These are phyloP conservation scores for Ophioderma brevispina DNA, from an alignment of 35 echinoderm and acorn worm species.

Conservation along the genomic window DNA sequence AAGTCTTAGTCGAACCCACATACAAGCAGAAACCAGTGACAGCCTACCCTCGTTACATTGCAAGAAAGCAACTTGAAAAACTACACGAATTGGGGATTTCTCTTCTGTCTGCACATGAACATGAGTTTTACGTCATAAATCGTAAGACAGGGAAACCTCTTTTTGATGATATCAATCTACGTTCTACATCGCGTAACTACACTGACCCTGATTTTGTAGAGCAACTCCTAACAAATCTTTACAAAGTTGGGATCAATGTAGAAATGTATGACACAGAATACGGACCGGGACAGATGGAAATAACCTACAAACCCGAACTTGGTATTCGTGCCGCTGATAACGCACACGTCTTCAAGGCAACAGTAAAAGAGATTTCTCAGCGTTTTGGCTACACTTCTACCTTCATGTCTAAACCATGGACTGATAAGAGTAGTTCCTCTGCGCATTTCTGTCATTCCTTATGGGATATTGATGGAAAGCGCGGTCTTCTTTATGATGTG, in stretches of 20 bases:
- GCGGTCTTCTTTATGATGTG: slow-evolving; percentile 17
- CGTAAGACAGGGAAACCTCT: slow-evolving; percentile 56
- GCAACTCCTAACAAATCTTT: slow-evolving; percentile 18
- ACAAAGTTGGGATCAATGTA: slow-evolving; percentile 48
- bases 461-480: slow-evolving; percentile 48
- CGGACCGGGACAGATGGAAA: slow-evolving; percentile 58
- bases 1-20: slow-evolving; percentile 36
- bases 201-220: slow-evolving; percentile 47
- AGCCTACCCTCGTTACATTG: slow-evolving; percentile 54
- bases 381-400: slow-evolving; percentile 50
- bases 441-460: slow-evolving; percentile 82
- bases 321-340: slow-evolving; percentile 66
- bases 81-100: slow-evolving; percentile 49
- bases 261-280: slow-evolving; percentile 50
- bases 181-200: slow-evolving; percentile 64
- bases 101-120: too few relatives aligned
- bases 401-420: slow-evolving; percentile 75
- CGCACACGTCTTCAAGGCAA: slow-evolving; percentile 58
- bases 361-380: slow-evolving; percentile 77
- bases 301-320: slow-evolving; percentile 63
- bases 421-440: slow-evolving; percentile 25
- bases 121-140: slow-evolving; percentile 70
- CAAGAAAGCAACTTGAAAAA: slow-evolving; percentile 48
- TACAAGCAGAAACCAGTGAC: background rate
- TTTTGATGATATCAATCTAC: slow-evolving; percentile 14